Percentiles rank a stretch among this genome's conserved stretches.
phyloP scores from a whole-genome alignment of 2,888 invertebrate species.

The Hypercompe scribonia region DNA sequence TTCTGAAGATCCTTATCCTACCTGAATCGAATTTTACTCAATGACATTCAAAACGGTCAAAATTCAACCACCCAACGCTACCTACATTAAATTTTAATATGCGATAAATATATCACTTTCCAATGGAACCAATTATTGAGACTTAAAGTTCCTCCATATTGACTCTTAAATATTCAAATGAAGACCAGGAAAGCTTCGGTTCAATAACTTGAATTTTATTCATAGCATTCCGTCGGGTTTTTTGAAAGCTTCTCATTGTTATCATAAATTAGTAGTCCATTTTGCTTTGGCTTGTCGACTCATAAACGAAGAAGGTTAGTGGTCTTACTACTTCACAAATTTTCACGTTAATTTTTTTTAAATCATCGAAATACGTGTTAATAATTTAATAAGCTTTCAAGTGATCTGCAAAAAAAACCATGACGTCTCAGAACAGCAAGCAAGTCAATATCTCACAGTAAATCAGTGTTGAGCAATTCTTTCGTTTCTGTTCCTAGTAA shows the following conservation, averaged over 20 bases:
- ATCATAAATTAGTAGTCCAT: conserved; percentile 65
- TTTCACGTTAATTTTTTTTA: no score
- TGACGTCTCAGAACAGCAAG: neutral
- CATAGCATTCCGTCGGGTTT: conserved; percentile 63
- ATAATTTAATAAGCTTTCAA: conserved; percentile 13
- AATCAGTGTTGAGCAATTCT: no score
- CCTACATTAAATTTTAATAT: neutral
- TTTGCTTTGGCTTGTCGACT: conserved; percentile 48
- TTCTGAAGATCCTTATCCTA: no score
- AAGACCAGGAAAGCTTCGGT: conserved; percentile 44
- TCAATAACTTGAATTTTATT: conserved; percentile 70
- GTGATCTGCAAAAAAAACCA: neutral
- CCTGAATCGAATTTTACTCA: no score
- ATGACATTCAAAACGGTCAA: no score
- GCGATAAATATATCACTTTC: neutral
- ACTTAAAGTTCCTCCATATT: conserved; percentile 27
- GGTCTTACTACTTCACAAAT: conserved; percentile 41
- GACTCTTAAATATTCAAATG: conserved; percentile 58
- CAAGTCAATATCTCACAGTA: no score
- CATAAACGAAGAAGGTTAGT: conserved; percentile 46
- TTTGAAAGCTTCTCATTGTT: conserved; percentile 67
- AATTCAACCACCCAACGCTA: neutral
- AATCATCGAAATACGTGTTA: no score
- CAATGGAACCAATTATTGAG: conserved; percentile 14
- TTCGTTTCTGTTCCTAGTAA: no score